phyloP scores from a whole-genome alignment of 2,113 vertebrate species.

The Semicossyphus pulcher region DNA sequence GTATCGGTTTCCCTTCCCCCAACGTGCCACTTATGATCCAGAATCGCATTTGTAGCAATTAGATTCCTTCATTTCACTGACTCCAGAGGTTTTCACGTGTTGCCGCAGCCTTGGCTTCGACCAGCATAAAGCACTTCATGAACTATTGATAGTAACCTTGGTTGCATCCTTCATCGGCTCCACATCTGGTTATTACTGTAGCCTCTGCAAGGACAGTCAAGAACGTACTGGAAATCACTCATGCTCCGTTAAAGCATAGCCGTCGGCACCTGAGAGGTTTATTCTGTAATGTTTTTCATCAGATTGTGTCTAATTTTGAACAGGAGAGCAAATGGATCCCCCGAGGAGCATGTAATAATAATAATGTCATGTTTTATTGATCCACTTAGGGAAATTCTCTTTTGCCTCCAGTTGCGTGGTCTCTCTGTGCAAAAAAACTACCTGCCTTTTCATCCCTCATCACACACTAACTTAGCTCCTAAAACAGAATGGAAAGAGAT shows the following conservation, averaged over 20 bases:
- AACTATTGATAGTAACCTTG: constrained; percentile 36
- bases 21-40: background rate
- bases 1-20: too few relatives aligned
- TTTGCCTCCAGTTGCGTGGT: constrained; percentile 2
- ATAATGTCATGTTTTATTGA: constrained; percentile 47
- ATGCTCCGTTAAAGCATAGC: constrained; percentile 10
- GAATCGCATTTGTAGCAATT: background rate
- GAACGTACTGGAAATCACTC: constrained; percentile 7
- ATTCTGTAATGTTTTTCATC: constrained; percentile 29
- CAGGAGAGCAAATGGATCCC: constrained; percentile 13
- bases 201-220: constrained; percentile 8
- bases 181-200: constrained; percentile 24
- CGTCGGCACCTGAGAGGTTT: background rate
- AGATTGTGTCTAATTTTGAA: constrained; percentile 41
- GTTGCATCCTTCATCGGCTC: constrained; percentile 4
- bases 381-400: constrained; percentile 19
- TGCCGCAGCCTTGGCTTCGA: background rate
- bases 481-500: constrained; percentile 45
- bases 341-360: constrained; percentile 30
- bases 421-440: background rate
- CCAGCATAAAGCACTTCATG: constrained; percentile 17
- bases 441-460: constrained; percentile 13
- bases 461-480: constrained; percentile 12
- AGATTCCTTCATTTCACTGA: background rate
- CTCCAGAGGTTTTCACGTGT: background rate